Base-by-base conservation (phyloP, 2,113 vertebrate genomes). In the Toxotes chatareus region DNA sequence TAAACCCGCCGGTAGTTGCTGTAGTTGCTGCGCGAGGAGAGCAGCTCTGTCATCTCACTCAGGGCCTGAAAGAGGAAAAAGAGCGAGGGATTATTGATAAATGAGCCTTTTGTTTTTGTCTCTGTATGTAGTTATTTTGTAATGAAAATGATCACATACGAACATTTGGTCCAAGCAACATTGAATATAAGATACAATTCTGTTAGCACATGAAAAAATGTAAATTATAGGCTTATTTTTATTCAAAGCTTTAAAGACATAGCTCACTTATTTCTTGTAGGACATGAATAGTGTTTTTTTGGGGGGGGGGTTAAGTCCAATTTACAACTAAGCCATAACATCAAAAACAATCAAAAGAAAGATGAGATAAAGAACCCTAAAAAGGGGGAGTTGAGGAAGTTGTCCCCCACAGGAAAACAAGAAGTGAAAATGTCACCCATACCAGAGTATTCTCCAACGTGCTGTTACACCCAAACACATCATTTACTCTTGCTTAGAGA, bases 11-110 rank as follows among this genome's bases (percentile, higher is more conserved):
- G 94, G 91, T 98, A 98, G 78, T 92, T 90, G 86, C 94, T 91
- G 13, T 97, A 98, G 93, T 98, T 98, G 92, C 96, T 97, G 86
- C 93, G 91, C 1, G 97, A 97, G 0, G 96, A 96, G 1, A 98
- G 96, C 51, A 98, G 92, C 70, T 97, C 96, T 0, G 97, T 97
- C 94, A 98, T 95, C 90, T 97, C 97, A 10, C 96, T 96, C 87
- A 98, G 91, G 31, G 92, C 93, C 97, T 98, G 90, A 19, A 34
- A 6, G 55, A n/a, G 12, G 44, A 5, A 0, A 42, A 14, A 73
- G 1, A 44, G 13, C 2, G 23, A 4, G 2, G 27, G 9, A 19
- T 23, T 3, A 4, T 7, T 14, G 49, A 60, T 34, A 36, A 64
- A 62, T 57, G 1, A 57, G 64, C 53, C 62, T 36, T 49, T 44